Conservation (phyloP, 1,140 invertebrate species). For the Galleria mellonella region DNA sequence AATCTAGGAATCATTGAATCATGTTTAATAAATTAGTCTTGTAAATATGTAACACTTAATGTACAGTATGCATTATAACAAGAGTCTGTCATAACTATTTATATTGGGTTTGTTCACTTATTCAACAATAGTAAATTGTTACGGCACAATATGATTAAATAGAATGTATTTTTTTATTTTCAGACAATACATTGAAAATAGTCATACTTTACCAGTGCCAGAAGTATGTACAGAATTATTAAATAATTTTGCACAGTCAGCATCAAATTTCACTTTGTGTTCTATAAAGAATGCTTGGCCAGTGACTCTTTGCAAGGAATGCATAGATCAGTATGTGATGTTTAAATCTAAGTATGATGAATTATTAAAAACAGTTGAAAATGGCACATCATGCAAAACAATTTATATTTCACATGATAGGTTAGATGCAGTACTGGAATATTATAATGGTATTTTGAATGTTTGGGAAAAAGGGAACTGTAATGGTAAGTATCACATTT, state of each 20-base stretch:
- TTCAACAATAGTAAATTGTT: too few relatives aligned
- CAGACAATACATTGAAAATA: too few relatives aligned
- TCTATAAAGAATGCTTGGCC: slow-evolving; percentile 72
- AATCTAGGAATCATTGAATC: too few relatives aligned
- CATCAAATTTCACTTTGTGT: slow-evolving; percentile 72
- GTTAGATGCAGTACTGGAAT: slow-evolving; percentile 70
- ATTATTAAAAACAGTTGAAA: slow-evolving; percentile 54
- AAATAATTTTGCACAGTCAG: slow-evolving; percentile 59
- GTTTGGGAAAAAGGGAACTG: slow-evolving; percentile 76
- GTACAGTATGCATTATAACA: too few relatives aligned
- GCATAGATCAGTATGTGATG: slow-evolving; percentile 68
- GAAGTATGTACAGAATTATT: slow-evolving; percentile 20
- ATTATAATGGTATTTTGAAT: slow-evolving; percentile 64
- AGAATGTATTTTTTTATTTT: too few relatives aligned
- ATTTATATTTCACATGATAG: slow-evolving; percentile 73
- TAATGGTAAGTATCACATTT: slow-evolving; percentile 59
- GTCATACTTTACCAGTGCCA: neutral
- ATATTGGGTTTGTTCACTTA: too few relatives aligned
- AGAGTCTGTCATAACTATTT: too few relatives aligned
- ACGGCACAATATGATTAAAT: too few relatives aligned
- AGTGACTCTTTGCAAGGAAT: slow-evolving; percentile 72
- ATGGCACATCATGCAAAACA: slow-evolving; percentile 71
- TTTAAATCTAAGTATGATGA: slow-evolving; percentile 67
- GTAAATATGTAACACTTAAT: too few relatives aligned
- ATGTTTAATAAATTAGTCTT: too few relatives aligned